A percentile compares a stretch with the other conserved stretches of the same genome.
These are phyloP conservation scores for Terebella lapidaria DNA, from an alignment of 2,888 invertebrate genomes.

Conservation along the genomic window DNA sequence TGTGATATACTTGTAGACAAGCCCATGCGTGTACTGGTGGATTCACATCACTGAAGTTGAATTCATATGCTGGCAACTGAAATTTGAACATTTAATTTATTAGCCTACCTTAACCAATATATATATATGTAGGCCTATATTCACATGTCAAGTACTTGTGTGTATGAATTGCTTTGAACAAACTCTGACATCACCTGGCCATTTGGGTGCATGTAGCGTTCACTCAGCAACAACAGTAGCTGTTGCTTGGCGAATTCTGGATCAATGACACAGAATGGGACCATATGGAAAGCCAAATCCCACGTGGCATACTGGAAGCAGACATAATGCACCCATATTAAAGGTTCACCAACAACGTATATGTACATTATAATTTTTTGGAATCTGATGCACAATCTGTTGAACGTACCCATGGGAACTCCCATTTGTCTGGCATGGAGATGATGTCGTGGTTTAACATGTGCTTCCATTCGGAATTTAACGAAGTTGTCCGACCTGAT, in stretches of 20 bases:
- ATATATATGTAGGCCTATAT: too few relatives aligned
- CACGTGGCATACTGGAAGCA: slow-evolving; percentile 50
- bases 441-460: slow-evolving; percentile 49
- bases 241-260: slow-evolving; percentile 51
- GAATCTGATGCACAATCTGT: too few relatives aligned
- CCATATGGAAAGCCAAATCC: slow-evolving; percentile 53
- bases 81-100: too few relatives aligned
- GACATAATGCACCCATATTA: background rate
- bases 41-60: slow-evolving; percentile 51
- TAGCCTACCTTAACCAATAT: too few relatives aligned
- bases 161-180: too few relatives aligned
- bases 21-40: slow-evolving; percentile 54
- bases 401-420: slow-evolving; percentile 54
- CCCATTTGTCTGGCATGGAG: slow-evolving; percentile 55
- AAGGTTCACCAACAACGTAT: too few relatives aligned
- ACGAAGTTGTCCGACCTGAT: too few relatives aligned
- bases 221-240: slow-evolving; percentile 47
- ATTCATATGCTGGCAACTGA: slow-evolving; percentile 53
- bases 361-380: too few relatives aligned
- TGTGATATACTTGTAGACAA: slow-evolving; percentile 36
- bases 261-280: slow-evolving; percentile 49
- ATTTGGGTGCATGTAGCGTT: slow-evolving; percentile 54
- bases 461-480: slow-evolving; percentile 43
- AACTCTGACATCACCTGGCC: too few relatives aligned
- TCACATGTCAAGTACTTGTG: too few relatives aligned